Base-by-base conservation (phyloP, 2,113 vertebrate species). In the Nothoprocta perdicaria region DNA sequence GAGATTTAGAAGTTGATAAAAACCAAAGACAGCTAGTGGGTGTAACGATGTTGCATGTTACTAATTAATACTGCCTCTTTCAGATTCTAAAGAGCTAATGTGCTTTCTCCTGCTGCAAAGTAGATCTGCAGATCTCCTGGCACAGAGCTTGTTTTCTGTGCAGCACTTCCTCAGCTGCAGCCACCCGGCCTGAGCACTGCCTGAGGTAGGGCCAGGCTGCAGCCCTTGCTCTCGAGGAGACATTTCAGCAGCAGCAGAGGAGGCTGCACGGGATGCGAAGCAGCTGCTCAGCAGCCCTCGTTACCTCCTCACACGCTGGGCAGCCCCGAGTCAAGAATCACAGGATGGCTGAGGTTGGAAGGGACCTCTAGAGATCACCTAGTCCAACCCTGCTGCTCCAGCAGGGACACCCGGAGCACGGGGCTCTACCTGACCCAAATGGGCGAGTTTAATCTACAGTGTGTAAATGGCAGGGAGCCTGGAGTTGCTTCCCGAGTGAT, bases 391-490 rank as follows among this genome's bases (percentile, higher is more conserved):
- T 38, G 35, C 35, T 38, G 35, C 35, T 38, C 35, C 35, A 38
- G 35, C 35, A 38, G 35, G 35, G 35, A 38, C 35, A 38, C 35
- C 35, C 35, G 8, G 35, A 38, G 35, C 35, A 38, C 35, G 35
- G 35, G 35, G 35, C 35, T 38, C 35, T 38, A 38, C 35, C 35
- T 38, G 35, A 38, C 35, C 35, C 35, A 38, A 38, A 8, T 38
- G 13, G 22, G 35, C 17, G 43, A 65, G 33, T 33, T 73, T 65
- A 88, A 52, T 29, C 46, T 26, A 58, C 46, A 2, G 43, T 69
- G n/a, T 50, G 66, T 10, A 57, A 83, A 63, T 27, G n/a, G 31
- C 3, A 1, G 40, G 58, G 79, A 4, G 7, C 11, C 0, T 0
- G 14, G 53, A 73, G 24, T 24, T 84, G 8, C 62, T 61, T 73